Conservation (phyloP, 2,888 invertebrate genomes). For the Apotomis betuletana region DNA sequence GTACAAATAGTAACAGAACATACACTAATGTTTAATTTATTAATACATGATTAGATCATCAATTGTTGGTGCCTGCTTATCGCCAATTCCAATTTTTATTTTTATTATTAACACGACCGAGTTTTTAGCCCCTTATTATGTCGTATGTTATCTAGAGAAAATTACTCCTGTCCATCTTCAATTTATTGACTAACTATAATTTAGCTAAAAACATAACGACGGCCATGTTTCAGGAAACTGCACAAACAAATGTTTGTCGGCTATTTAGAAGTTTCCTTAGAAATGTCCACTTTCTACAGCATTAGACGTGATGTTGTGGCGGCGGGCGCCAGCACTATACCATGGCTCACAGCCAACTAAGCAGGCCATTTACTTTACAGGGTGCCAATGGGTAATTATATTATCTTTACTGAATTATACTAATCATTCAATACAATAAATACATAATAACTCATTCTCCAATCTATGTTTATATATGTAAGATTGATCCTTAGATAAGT, state of each 20-base stretch:
- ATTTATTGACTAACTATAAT: slow-evolving; percentile 41
- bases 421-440: slow-evolving; percentile 63
- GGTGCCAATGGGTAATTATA: slow-evolving; percentile 31
- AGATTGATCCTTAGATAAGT: slow-evolving; percentile 54
- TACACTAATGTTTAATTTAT: slow-evolving; percentile 53
- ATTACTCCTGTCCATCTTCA: slow-evolving; percentile 6
- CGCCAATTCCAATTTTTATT: slow-evolving; percentile 49
- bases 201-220: slow-evolving; percentile 36
- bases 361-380: slow-evolving; percentile 27
- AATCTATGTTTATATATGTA: slow-evolving; percentile 55
- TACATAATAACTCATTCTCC: slow-evolving; percentile 57
- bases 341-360: neutral
- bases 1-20: slow-evolving; percentile 48
- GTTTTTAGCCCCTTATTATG: slow-evolving; percentile 11
- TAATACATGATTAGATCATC: slow-evolving; percentile 62
- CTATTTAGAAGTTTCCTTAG: slow-evolving; percentile 5
- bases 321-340: neutral
- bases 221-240: slow-evolving; percentile 26
- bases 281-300: neutral
- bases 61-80: slow-evolving; percentile 56
- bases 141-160: slow-evolving; percentile 22
- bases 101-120: slow-evolving; percentile 10
- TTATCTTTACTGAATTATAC: slow-evolving; percentile 62
- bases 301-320: slow-evolving; percentile 1
- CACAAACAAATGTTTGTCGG: neutral